These are phyloP conservation scores for Eupleurogrammus muticus DNA, from an alignment of 2,797 vertebrate genomes.

Conservation along the genomic window DNA sequence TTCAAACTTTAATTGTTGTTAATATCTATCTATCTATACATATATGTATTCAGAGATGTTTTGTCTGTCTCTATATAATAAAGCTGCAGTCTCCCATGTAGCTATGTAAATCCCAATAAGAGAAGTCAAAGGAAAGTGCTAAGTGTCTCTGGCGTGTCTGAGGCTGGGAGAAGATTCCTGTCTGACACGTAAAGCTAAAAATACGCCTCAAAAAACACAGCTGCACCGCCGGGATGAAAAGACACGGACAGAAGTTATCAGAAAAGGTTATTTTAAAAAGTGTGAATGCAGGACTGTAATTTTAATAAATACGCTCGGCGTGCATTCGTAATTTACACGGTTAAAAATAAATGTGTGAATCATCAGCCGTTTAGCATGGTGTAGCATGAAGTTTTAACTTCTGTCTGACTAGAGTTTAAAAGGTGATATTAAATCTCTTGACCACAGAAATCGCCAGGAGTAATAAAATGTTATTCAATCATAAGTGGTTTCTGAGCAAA, in stretches of 20 bases:
- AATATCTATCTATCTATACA: too few species aligned
- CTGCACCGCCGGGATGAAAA: constrained; percentile 23
- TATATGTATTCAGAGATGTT: constrained; percentile 5
- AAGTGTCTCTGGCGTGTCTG: constrained; percentile 42
- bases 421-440: neutral
- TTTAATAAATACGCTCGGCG: neutral
- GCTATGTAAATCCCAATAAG: constrained; percentile 37
- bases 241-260: neutral
- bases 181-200: constrained; percentile 52
- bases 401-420: neutral
- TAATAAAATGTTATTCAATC: neutral
- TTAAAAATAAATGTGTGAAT: neutral
- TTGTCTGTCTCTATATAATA: constrained; percentile 16
- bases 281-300: constrained; percentile 2
- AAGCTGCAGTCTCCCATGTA: constrained; percentile 20
- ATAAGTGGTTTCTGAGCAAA: neutral
- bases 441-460: neutral
- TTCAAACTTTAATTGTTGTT: too few species aligned
- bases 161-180: constrained; percentile 31
- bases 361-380: neutral
- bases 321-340: neutral
- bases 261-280: constrained; percentile 23
- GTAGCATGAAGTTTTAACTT: neutral
- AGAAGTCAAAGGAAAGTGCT: constrained; percentile 29
- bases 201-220: constrained; percentile 28